phyloP scores from a whole-genome alignment of 2,888 invertebrate genomes.

The Rotaria macrura region DNA sequence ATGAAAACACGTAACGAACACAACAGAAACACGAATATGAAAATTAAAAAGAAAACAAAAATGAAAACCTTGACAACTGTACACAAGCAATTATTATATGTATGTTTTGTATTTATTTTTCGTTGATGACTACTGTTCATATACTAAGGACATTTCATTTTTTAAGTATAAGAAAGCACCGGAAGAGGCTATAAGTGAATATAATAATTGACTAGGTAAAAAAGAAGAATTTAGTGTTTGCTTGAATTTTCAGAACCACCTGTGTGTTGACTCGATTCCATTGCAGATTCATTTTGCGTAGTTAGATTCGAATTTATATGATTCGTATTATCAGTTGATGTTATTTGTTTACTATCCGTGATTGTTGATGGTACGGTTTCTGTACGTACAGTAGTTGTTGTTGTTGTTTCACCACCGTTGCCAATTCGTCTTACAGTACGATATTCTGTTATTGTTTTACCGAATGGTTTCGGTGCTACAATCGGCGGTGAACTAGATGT shows the following conservation, averaged over 20 bases:
- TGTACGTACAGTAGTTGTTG: neutral
- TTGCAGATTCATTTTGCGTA: neutral
- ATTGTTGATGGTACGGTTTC: neutral
- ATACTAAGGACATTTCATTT: neutral
- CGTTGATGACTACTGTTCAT: neutral
- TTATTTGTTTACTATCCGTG: neutral
- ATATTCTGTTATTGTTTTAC: conserved; percentile 7
- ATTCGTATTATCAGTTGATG: neutral
- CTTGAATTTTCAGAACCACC: neutral
- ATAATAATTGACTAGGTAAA: neutral
- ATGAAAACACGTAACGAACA: neutral
- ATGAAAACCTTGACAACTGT: neutral
- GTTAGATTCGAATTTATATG: neutral
- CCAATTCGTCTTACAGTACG: neutral
- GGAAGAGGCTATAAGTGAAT: neutral
- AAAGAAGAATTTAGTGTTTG: neutral
- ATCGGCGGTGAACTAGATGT: neutral
- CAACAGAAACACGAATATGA: neutral
- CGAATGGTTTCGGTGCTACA: neutral
- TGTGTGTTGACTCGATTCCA: neutral
- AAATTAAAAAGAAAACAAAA: neutral
- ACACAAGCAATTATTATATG: neutral
- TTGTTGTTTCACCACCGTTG: neutral
- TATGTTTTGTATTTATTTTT: neutral
- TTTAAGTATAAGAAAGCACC: neutral